Evolutionary conservation across 2,113 vertebrate species (phyloP), one percentile per base, ranked within the genome.

Genomic region (Pan paniscus): DNA sequence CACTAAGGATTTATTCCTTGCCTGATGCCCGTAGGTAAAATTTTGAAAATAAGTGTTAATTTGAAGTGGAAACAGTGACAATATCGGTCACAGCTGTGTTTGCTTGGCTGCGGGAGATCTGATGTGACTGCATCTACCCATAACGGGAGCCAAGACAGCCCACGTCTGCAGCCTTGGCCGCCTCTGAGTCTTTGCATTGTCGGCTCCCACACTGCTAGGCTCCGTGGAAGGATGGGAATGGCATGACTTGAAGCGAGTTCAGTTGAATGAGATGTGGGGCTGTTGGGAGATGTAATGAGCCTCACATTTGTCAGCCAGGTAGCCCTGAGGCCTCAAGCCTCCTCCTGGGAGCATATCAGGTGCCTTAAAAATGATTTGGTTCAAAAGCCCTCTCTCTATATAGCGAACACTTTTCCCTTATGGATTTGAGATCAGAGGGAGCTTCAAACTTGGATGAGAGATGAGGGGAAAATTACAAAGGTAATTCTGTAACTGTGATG

Each of bases 181-280:
- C 4, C 38, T 38, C 75, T n/a, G 17, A 38, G n/a, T 27, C 64
- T 82, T 10, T 48, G 35, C 3, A 2, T 40, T 20, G 55, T 50
- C 75, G n/a, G 4, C 46, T 55, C 35, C 68, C 75, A 5, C 23
- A 16, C 25, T 35, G 59, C 30, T n/a, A 12, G 27, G 43, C 46
- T 70, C 86, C 50, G 17, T 6, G 57, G 50, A 43, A 23, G 9
- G 12, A 22, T 5, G 35, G 43, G 16, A 17, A 67, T 2, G 0
- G 5, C 4, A 25, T n/a, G 89, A 46, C 68, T 70, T 38, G 14
- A 46, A 76, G 52, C 22, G 3, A 43, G 50, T 30, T 76, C 20
- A 40, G 5, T 14, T 6, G 20, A 27, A 8, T 9, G 38, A 2
- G n/a, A 22, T 3, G 2, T 0, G 3, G 12, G 46, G n/a, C 20